A percentile compares a stretch with the other conserved stretches of the same genome.
Conservation (phyloP, 1,140 invertebrate genomes). For the Platorchestia sp. region DNA sequence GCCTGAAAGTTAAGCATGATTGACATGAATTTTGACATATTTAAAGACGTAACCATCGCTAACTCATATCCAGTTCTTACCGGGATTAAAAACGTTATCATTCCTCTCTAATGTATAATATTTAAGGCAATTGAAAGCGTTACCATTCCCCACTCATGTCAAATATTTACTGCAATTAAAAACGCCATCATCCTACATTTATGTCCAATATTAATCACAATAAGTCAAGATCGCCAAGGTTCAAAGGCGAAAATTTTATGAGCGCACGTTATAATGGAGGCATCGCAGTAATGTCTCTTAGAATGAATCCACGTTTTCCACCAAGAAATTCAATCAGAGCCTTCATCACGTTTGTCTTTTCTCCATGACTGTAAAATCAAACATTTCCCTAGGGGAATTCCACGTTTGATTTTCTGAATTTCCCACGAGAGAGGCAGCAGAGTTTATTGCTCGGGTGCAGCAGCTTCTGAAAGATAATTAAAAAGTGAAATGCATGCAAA, state of each 20-base stretch:
- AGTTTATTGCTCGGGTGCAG: background rate
- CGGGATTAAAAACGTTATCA: too few relatives aligned
- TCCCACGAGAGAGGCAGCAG: background rate
- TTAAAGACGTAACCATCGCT: too few relatives aligned
- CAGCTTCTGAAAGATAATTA: background rate
- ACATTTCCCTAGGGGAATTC: background rate
- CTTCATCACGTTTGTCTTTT: background rate
- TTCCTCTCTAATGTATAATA: too few relatives aligned
- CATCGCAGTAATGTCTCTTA: background rate
- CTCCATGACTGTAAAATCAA: background rate
- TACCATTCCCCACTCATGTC: too few relatives aligned
- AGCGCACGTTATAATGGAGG: too few relatives aligned
- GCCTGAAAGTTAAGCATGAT: background rate
- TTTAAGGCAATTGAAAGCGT: too few relatives aligned
- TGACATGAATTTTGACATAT: too few relatives aligned
- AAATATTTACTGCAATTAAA: background rate
- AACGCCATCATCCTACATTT: background rate
- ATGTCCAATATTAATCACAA: background rate
- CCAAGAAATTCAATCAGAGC: background rate
- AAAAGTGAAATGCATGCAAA: too few relatives aligned
- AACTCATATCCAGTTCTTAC: too few relatives aligned
- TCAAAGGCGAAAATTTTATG: too few relatives aligned
- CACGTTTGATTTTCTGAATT: background rate
- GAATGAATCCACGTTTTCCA: background rate
- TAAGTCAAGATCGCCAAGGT: too few relatives aligned